A percentile compares a stretch with the other conserved stretches of the same genome.
Conservation (phyloP, 1,140 invertebrate species). For the Pachyrhynchus sulphureomaculatus region DNA sequence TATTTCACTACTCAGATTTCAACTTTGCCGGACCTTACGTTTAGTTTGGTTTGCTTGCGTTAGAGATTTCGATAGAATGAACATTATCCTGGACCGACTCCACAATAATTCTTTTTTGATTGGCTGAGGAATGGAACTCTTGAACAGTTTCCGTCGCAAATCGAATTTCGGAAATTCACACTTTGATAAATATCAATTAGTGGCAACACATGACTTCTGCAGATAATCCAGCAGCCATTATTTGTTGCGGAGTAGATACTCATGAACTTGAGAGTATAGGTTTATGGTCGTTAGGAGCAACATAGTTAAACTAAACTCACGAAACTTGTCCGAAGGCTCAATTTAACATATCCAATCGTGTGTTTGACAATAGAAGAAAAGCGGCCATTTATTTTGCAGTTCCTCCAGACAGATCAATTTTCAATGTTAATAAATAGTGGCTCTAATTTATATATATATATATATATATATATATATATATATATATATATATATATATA, state of each 20-base stretch:
- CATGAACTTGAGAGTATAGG: no score
- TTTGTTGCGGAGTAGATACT: conserved; percentile 36
- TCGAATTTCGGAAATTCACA: neutral
- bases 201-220: conserved; percentile 35
- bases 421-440: no score
- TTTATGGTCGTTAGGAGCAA: neutral
- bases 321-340: no score
- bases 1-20: conserved; percentile 39
- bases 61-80: neutral
- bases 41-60: conserved; percentile 25
- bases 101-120: conserved; percentile 16
- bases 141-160: neutral
- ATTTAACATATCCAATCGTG: no score
- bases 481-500: no score
- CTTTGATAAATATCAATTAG: neutral
- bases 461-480: no score
- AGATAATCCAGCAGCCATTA: conserved; percentile 45
- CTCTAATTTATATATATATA: no score
- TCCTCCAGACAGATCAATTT: neutral
- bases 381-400: neutral
- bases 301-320: no score
- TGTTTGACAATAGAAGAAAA: no score
- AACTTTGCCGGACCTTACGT: conserved; percentile 38
- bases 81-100: conserved; percentile 22
- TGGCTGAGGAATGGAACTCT: conserved; percentile 2